A percentile compares a stretch with the other conserved stretches of the same genome.
Conservation (phyloP, 2,797 vertebrate species). For the Oceanodroma leucorhoa region DNA sequence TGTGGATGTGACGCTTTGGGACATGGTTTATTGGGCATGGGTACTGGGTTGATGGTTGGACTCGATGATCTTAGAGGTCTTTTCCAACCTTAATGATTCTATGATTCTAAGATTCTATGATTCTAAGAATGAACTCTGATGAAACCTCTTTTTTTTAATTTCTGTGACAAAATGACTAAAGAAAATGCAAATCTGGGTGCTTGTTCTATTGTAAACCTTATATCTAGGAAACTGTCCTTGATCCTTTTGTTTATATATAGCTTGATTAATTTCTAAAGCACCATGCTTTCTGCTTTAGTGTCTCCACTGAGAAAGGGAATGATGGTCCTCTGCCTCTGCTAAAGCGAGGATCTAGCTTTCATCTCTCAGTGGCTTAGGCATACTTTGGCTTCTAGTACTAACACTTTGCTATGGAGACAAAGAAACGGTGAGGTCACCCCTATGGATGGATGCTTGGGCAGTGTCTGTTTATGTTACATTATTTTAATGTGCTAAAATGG, state of each 20-base stretch:
- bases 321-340: background rate
- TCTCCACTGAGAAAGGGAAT: background rate
- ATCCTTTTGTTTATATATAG: background rate
- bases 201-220: background rate
- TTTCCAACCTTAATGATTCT: too few relatives aligned
- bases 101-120: too few relatives aligned
- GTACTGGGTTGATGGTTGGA: too few relatives aligned
- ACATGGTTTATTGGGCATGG: too few relatives aligned
- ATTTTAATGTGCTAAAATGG: background rate
- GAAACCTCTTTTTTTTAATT: background rate
- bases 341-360: background rate
- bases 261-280: background rate
- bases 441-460: background rate
- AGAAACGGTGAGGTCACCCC: background rate
- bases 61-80: too few relatives aligned
- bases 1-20: too few relatives aligned
- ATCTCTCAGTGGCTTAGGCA: background rate
- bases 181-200: background rate
- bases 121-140: too few relatives aligned
- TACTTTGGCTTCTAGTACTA: background rate
- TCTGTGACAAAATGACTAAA: background rate
- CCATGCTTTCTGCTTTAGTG: background rate
- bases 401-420: background rate
- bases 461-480: background rate
- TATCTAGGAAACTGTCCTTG: background rate